Evolutionary conservation across 37 sponge, comb jelly and placozoan genomes (phyloP).

Genomic region (Beroe forskalii): DNA sequence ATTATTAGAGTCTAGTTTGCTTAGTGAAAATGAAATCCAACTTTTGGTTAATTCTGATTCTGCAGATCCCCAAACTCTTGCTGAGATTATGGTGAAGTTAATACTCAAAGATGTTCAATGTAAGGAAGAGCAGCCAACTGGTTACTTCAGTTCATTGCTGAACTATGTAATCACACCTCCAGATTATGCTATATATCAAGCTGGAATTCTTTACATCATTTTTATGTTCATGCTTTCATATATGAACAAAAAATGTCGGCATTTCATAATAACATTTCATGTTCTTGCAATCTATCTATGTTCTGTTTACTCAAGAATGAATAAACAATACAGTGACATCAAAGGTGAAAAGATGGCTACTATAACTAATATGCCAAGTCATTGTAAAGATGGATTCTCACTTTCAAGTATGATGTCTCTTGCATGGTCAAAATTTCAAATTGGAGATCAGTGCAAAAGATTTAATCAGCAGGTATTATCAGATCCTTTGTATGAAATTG

Average conservation of each 20-base stretch:
- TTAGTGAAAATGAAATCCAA: not conserved
- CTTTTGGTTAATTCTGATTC: not conserved
- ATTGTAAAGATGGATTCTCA: conserved; percentile 7
- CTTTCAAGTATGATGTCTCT: not conserved
- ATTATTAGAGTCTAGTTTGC: not conserved
- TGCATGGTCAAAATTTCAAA: not conserved
- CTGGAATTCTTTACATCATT: no score
- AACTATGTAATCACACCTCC: no score
- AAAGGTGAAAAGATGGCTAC: conserved; percentile 10
- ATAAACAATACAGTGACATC: not conserved
- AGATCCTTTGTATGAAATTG: conserved; percentile 11
- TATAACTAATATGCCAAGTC: not conserved
- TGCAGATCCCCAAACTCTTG: conserved; percentile 9
- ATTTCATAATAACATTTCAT: not conserved
- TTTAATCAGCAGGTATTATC: not conserved
- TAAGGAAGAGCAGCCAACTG: no score
- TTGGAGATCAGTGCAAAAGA: conserved; percentile 15
- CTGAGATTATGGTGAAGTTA: not conserved
- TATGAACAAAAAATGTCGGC: not conserved
- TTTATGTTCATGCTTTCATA: not conserved
- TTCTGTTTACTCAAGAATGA: not conserved
- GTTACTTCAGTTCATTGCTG: no score
- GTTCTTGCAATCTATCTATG: not conserved
- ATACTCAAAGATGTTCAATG: not conserved
- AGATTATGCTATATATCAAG: no score